phyloP scores from a whole-genome alignment of 2,113 vertebrate genomes.

The Corvus moneduloides region DNA sequence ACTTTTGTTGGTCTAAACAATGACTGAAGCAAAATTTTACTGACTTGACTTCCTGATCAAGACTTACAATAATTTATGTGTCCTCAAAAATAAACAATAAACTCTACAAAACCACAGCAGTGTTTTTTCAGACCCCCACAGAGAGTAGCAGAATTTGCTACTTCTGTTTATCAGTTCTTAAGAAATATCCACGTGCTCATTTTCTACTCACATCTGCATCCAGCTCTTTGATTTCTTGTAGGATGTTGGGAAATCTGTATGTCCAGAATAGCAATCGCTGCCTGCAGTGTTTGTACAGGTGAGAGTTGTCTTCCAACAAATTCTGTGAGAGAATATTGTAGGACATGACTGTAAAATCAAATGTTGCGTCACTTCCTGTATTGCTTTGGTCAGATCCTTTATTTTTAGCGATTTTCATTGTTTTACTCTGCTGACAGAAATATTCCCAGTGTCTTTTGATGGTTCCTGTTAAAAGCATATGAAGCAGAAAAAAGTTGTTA shows the following conservation, averaged over 20 bases:
- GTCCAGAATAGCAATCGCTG: conserved; percentile 80
- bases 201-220: conserved; percentile 88
- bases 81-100: background rate
- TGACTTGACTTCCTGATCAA: background rate
- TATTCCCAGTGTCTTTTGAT: conserved; percentile 87
- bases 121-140: background rate
- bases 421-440: conserved; percentile 59
- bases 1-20: background rate
- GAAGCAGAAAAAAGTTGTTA: background rate
- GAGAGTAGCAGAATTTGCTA: background rate
- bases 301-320: conserved; percentile 86
- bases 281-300: conserved; percentile 89
- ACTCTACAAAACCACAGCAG: background rate
- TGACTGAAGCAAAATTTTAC: background rate
- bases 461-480: conserved; percentile 66
- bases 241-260: conserved; percentile 86
- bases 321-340: conserved; percentile 97
- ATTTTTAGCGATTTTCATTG: conserved; percentile 31
- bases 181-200: background rate
- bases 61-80: background rate
- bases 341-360: conserved; percentile 94
- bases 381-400: conserved; percentile 31
- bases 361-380: conserved; percentile 53
- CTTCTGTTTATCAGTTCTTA: background rate
- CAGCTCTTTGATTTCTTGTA: conserved; percentile 84